Evolutionary conservation across 2,888 invertebrate species (phyloP).

Genomic region (Cryptosula pallasiana): DNA sequence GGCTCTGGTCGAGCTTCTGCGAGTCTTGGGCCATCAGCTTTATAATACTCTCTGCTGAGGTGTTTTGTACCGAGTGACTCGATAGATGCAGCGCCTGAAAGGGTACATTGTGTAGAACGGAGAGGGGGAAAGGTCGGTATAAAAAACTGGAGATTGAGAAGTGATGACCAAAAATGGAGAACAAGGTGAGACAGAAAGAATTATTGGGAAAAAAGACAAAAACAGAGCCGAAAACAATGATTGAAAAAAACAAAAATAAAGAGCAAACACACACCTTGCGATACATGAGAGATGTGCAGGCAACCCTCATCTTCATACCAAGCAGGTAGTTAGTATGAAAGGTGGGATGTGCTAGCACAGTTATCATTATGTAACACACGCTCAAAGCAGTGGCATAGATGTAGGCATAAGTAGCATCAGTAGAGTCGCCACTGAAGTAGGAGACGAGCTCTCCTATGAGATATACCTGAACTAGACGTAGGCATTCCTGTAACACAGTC

Average conservation of each 20-base stretch:
- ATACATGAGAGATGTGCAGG: conserved; percentile 36
- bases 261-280: too few relatives aligned
- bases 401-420: conserved; percentile 31
- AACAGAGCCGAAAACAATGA: too few relatives aligned
- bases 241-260: too few relatives aligned
- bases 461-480: conserved; percentile 34
- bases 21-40: conserved; percentile 33
- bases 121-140: too few relatives aligned
- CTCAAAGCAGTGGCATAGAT: conserved; percentile 32
- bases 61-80: conserved; percentile 30
- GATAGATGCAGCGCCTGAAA: conserved; percentile 34
- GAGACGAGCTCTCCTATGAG: conserved; percentile 34
- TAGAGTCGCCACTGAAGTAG: conserved; percentile 30
- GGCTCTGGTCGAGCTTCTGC: conserved; percentile 32
- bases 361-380: conserved; percentile 32
- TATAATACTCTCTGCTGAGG: conserved; percentile 32
- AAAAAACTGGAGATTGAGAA: too few relatives aligned
- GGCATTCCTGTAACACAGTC: conserved; percentile 33
- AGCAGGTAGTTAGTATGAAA: conserved; percentile 35
- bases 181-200: too few relatives aligned
- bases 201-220: too few relatives aligned
- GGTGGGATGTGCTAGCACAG: conserved; percentile 35
- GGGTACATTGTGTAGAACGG: too few relatives aligned
- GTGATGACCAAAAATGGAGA: too few relatives aligned
- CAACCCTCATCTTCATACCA: conserved; percentile 34